Evolutionary conservation across 2,113 vertebrate species (phyloP), one percentile per base, ranked within the genome.

Genomic region (Cricetomys ansorgei): DNA sequence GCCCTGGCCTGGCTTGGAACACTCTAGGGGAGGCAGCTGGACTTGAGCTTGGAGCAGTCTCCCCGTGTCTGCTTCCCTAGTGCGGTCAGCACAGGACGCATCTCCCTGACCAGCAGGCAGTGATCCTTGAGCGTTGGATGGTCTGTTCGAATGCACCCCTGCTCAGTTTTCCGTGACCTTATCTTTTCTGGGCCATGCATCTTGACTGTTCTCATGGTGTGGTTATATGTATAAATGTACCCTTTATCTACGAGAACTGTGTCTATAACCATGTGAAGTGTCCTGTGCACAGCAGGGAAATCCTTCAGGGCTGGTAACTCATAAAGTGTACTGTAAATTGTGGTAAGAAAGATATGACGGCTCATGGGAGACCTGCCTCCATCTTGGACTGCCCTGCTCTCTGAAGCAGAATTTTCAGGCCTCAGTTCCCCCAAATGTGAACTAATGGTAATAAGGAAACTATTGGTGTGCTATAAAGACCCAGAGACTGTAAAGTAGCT

Each of bases 271-370:
- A 88, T 8, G 0, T 62, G n/a, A 92, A 94, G 48, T 79, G 29
- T 79, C 29, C 87, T n/a, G 80, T 88, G 55, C 31, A 57, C 1
- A 21, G 8, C 79, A 76, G 75, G 73, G 13, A 91, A 83, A 69
- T 73, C 67, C 83, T 88, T 83, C 64, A 57, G 25, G 64, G 23
- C 40, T 79, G 17, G 13, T 73, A 94, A 50, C 62, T 93, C 21
- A 87, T 50, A 89, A 91, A 65, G 62, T 62, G 53, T 19, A 34
- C 43, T 70, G n/a, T 19, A 85, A 93, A 64, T 79, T 65, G 55
- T 79, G 67, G 69, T 83, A 95, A 91, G 79, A 87, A 96, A 91
- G 62, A 87, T 79, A 50, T 10, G 7, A 37, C 50, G 31, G 5
- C 48, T 93, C 31, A 4, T 15, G 62, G 76, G 76, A 89, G 55